Conservation (phyloP, 2,888 invertebrate species). For the Orthonevra nobilis region DNA sequence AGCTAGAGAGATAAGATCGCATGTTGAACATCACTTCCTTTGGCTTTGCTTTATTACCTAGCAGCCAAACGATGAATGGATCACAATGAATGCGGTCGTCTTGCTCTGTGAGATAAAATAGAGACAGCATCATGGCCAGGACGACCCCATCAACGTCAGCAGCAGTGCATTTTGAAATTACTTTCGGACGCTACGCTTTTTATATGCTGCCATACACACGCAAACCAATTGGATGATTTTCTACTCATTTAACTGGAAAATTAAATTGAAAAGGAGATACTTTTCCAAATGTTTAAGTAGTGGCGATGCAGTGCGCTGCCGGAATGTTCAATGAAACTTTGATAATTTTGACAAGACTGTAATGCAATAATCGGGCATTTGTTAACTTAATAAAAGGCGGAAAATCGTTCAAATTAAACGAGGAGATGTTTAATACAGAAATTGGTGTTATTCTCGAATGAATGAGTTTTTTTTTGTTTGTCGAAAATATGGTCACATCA, state of each 20-base stretch:
- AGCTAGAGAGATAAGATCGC: constrained; percentile 36
- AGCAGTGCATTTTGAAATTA: constrained; percentile 33
- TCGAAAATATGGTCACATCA: too few relatives aligned
- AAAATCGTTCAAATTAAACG: too few relatives aligned
- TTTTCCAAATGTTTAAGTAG: constrained; percentile 18
- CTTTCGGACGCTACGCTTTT: constrained; percentile 32
- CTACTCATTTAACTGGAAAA: constrained; percentile 75
- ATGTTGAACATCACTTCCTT: constrained; percentile 21
- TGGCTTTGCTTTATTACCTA: background rate
- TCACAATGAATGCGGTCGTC: background rate
- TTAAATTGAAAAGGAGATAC: constrained; percentile 70
- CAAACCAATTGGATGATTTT: constrained; percentile 72
- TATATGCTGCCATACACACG: constrained; percentile 45
- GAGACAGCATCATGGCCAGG: background rate
- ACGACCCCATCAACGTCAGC: constrained; percentile 1
- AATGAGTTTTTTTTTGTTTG: too few relatives aligned
- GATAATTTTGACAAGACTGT: too few relatives aligned
- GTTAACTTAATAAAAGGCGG: too few relatives aligned
- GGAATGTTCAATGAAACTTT: too few relatives aligned
- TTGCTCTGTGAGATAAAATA: constrained; percentile 33
- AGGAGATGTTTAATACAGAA: too few relatives aligned
- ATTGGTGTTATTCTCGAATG: too few relatives aligned
- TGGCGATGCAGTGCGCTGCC: background rate
- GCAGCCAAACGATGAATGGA: constrained; percentile 12
- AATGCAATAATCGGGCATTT: too few relatives aligned